phyloP scores from a whole-genome alignment of 1,140 invertebrate genomes.

The Ips typographus region DNA sequence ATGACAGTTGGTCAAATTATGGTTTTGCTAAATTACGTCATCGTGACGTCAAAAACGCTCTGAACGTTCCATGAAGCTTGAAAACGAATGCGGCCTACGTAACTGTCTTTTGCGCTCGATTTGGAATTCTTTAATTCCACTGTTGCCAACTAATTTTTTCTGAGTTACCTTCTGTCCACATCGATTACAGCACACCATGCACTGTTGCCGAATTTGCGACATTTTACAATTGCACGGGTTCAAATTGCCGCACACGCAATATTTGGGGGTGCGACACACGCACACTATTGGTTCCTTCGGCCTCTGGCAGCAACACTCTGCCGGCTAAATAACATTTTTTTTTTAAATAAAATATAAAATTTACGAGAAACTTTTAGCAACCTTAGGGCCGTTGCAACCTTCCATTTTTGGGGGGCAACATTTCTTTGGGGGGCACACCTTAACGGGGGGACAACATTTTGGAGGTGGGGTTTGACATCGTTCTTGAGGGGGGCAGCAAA shows the following conservation, averaged over 20 bases:
- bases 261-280: constrained; percentile 21
- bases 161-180: constrained; percentile 34
- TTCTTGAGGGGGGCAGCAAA: not conserved
- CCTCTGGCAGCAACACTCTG: too few relatives aligned
- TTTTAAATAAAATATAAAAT: too few relatives aligned
- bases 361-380: not conserved
- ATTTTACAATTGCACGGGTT: constrained; percentile 43
- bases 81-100: too few relatives aligned
- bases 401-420: constrained; percentile 13
- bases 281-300: not conserved
- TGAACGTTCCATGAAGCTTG: too few relatives aligned
- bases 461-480: constrained; percentile 18
- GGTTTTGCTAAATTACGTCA: too few relatives aligned
- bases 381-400: not conserved
- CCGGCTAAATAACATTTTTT: too few relatives aligned
- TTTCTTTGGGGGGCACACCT: constrained; percentile 9
- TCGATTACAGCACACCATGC: constrained; percentile 32
- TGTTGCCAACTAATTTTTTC: too few relatives aligned
- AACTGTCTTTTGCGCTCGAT: too few relatives aligned
- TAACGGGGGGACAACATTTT: constrained; percentile 30
- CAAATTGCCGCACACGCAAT: constrained; percentile 39
- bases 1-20: too few relatives aligned
- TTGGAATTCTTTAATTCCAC: too few relatives aligned
- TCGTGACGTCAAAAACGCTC: too few relatives aligned
- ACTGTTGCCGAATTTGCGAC: constrained; percentile 31